Base-by-base conservation (phyloP, 1,140 invertebrate species). In the Rhagoletis pomonella region DNA sequence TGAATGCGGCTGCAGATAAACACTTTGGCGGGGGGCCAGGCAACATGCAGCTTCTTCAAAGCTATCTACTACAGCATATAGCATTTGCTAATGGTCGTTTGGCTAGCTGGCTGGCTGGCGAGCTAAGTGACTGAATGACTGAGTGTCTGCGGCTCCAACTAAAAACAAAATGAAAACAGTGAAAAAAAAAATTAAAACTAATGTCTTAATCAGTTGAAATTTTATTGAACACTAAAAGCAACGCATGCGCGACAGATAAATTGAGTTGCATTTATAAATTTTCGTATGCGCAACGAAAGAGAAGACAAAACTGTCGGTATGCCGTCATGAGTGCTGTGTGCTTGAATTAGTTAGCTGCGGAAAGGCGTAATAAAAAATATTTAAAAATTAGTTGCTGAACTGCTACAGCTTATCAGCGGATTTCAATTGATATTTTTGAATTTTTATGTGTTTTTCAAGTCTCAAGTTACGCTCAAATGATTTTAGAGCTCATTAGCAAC, bases 201-300 rank as follows among this genome's bases (percentile, higher is more conserved):
- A 81, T 81, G 47, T 81, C 73, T 81, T 29, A 81, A 81, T 81
- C 73, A 81, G 47, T 81, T 81, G 73, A 81, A 50, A 55, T 81
- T 81, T 81, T 81, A 81, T 81, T 81, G 50, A 55, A 55, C 47
- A 81, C 73, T 81, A 81, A 81, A 81, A 81, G 44, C 73, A 81
- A 55, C 73, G 73, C 73, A 81, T 81, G 73, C 73, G 73, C 73
- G 73, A n/a, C 44, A 55, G 47, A 55, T 81, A 29, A 81, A 81
- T 47, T 12, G 73, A 81, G 73, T 19, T 55, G 19, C 73, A 81
- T 81, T 81, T 81, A 55, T 81, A 55, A 81, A 58, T 81, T 19
- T 29, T 44, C 12, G 39, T 55, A 73, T 17, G 10, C 1, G 0
- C 44, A 9, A 55, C 29, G 29, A 29, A 29, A 29, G 29, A 29